phyloP scores from a whole-genome alignment of 2,113 vertebrate genomes.

The Coryphaenoides rupestris region DNA sequence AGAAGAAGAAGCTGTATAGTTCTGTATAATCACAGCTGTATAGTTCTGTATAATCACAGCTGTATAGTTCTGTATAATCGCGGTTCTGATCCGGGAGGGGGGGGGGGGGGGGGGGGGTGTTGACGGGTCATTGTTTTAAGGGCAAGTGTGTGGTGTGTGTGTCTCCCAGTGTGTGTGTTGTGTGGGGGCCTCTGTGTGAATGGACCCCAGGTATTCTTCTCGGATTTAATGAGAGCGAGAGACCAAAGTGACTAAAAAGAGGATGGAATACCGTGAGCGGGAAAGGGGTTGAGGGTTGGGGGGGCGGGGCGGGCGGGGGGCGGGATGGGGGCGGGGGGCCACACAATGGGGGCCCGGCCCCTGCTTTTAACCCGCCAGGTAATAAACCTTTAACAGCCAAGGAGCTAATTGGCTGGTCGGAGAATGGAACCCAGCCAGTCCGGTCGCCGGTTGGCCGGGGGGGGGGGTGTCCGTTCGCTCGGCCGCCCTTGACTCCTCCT shows the following conservation, averaged over 20 bases:
- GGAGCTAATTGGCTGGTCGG: conserved; percentile 66
- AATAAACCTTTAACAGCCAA: conserved; percentile 68
- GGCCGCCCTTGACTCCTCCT: conserved; percentile 47
- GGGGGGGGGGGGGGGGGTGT: too few relatives aligned
- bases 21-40: too few relatives aligned
- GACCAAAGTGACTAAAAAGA: conserved; percentile 61
- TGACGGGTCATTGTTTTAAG: too few relatives aligned
- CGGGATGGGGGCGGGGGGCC: too few relatives aligned
- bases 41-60: too few relatives aligned
- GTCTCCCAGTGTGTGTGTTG: too few relatives aligned
- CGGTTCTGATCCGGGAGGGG: too few relatives aligned
- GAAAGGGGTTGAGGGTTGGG: too few relatives aligned
- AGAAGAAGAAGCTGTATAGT: too few relatives aligned
- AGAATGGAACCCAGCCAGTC: conserved; percentile 57
- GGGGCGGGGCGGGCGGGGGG: too few relatives aligned
- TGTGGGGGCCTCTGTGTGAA: conserved; percentile 66
- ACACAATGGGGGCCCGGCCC: conserved; percentile 67
- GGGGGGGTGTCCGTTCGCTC: conserved; percentile 53
- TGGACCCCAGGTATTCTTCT: conserved; percentile 61
- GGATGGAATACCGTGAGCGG: conserved; percentile 67
- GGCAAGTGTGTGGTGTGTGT: too few relatives aligned
- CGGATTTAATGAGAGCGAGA: conserved; percentile 71
- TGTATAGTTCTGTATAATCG: too few relatives aligned
- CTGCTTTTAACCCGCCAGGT: conserved; percentile 70
- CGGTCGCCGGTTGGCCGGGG: conserved; percentile 29